phyloP scores from a whole-genome alignment of 2,113 vertebrate species.

The Garra rufa region DNA sequence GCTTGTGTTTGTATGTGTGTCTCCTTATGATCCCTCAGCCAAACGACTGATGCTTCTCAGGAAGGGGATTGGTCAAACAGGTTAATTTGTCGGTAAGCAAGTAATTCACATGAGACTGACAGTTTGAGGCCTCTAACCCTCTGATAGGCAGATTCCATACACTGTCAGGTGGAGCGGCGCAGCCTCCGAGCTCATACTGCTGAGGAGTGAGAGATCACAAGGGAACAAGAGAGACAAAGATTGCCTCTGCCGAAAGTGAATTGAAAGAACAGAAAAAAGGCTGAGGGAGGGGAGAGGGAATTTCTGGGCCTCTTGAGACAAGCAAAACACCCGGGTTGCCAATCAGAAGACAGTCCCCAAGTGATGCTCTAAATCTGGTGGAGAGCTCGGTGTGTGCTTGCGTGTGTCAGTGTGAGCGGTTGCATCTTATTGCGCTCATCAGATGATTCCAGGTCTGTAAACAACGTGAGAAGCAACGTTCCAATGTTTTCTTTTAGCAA shows the following conservation, averaged over 20 bases:
- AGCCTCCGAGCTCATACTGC: not conserved
- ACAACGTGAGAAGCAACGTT: not conserved
- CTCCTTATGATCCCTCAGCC: not conserved
- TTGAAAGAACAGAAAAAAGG: conserved; percentile 39
- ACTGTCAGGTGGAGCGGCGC: conserved; percentile 30
- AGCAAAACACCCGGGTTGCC: conserved; percentile 38
- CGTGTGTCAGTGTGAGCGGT: not conserved
- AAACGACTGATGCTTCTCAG: not conserved
- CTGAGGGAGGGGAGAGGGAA: conserved; percentile 23
- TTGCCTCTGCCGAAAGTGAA: conserved; percentile 38
- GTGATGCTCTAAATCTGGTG: conserved; percentile 38
- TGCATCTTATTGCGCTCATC: conserved; percentile 26
- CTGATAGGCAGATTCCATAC: conserved; percentile 37
- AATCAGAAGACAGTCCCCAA: conserved; percentile 39
- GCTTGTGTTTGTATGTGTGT: not conserved
- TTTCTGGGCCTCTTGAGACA: conserved; percentile 11
- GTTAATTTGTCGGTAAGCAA: conserved; percentile 45
- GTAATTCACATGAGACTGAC: conserved; percentile 33
- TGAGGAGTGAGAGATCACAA: conserved; percentile 24
- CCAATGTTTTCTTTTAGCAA: not conserved
- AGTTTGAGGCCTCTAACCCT: conserved; percentile 27
- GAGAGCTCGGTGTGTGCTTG: not conserved
- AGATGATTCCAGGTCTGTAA: conserved; percentile 15
- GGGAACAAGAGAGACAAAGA: conserved; percentile 37
- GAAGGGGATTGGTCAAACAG: conserved; percentile 45